Evolutionary conservation across 92 coral and sea anemone species (phyloP).

Genomic region (Isaurus tuberculatus): DNA sequence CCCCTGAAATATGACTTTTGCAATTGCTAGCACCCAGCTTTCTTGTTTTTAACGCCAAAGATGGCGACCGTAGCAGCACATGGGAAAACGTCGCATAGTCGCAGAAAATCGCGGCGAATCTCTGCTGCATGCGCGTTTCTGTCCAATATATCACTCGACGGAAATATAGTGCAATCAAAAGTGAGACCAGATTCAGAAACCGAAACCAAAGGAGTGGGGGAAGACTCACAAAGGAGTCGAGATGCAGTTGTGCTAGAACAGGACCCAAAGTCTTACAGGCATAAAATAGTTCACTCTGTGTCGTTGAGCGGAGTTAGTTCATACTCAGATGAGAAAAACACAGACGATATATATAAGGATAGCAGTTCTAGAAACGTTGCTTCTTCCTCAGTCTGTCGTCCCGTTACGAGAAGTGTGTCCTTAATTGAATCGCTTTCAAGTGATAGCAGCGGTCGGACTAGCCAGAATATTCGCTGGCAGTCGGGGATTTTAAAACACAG

Average conservation of each 20-base stretch:
- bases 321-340: slow-evolving; percentile 25
- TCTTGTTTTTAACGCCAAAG: slow-evolving; percentile 38
- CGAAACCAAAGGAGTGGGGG: slow-evolving; percentile 12
- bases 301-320: slow-evolving; percentile 73
- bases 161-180: slow-evolving; percentile 64
- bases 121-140: slow-evolving; percentile 93
- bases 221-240: slow-evolving; percentile 44
- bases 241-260: slow-evolving; percentile 38
- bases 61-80: slow-evolving; percentile 91
- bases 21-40: slow-evolving; percentile 25
- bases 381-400: slow-evolving; percentile 20
- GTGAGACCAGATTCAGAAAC: slow-evolving; percentile 24
- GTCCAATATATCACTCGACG: slow-evolving; percentile 93
- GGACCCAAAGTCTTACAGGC: slow-evolving; percentile 40
- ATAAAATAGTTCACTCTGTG: slow-evolving; percentile 77
- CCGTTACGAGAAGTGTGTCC: slow-evolving; percentile 70
- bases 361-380: slow-evolving; percentile 10
- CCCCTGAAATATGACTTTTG: neutral
- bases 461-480: slow-evolving; percentile 45
- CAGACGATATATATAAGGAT: slow-evolving; percentile 1
- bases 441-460: slow-evolving; percentile 40
- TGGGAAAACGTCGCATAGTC: slow-evolving; percentile 69
- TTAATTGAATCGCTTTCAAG: slow-evolving; percentile 66
- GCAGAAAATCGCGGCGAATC: slow-evolving; percentile 85
- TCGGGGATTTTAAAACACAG: slow-evolving; percentile 51